Evolutionary conservation across 2,888 invertebrate genomes (phyloP).

Genomic region (Drosophila neoperkinsi): DNA sequence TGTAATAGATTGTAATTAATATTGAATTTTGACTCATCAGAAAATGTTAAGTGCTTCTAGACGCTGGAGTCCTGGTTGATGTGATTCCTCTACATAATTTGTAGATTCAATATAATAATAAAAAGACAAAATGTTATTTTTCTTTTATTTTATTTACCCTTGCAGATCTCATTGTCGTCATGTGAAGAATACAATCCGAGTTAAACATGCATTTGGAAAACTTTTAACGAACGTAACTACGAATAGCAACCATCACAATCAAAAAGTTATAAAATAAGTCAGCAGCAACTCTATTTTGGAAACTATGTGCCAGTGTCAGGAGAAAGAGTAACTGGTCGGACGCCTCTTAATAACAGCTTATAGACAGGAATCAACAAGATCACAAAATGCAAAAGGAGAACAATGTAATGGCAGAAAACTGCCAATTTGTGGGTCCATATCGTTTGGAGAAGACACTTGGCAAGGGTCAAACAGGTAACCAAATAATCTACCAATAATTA

Average conservation of each 20-base stretch:
- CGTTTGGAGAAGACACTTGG: conserved; percentile 99
- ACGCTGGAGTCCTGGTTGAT: neutral
- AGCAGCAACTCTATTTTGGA: conserved; percentile 34
- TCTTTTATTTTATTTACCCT: no score
- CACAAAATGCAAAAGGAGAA: conserved; percentile 86
- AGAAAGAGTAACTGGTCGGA: conserved; percentile 56
- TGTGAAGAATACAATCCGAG: neutral
- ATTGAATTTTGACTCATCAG: neutral
- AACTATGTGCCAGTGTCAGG: conserved; percentile 61
- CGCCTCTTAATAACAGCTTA: conserved; percentile 54
- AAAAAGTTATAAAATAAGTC: conserved; percentile 1
- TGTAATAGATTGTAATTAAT: neutral
- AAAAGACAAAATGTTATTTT: neutral
- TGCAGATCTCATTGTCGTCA: neutral
- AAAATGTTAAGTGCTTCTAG: no score
- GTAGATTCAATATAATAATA: neutral
- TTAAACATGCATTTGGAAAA: neutral
- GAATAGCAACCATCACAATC: neutral
- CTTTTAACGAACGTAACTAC: neutral
- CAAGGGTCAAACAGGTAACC: conserved; percentile 99
- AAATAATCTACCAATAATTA: neutral
- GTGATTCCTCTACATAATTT: neutral
- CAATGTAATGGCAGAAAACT: conserved; percentile 88
- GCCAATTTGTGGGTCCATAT: conserved; percentile 99
- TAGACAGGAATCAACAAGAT: conserved; percentile 20